Evolutionary conservation across 1,140 invertebrate species (phyloP), one percentile per base, ranked within the genome.

Genomic region (Caenorhabditis inopinata): DNA sequence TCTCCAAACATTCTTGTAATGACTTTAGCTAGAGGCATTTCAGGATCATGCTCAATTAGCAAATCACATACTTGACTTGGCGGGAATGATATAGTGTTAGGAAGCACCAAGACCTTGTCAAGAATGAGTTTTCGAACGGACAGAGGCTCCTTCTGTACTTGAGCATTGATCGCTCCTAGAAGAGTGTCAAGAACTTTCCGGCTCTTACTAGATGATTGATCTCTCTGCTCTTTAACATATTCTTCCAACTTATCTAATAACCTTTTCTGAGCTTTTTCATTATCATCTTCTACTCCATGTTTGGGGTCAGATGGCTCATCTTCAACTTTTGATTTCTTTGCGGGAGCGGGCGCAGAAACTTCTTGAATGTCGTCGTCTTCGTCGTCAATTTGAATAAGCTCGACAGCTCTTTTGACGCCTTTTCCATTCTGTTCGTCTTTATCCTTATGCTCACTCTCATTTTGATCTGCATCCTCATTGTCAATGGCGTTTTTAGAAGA

Each of bases 61-160:
- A 88, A 23, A 58, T 87, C 87, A 29, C 88, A 87, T 21, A 88
- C 86, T 85, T 88, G 76, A 81, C 78, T 79, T 4, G 87, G 87
- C 16, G 87, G 87, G 73, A 88, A 84, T 1, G 86, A 87, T 25
- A 88, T 88, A 14, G 87, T 85, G 75, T 88, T 88, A 2, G 87
- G 87, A 0, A 88, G 80, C n/a, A 88, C 87, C 3, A 88, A 48
- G 27, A 88, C 82, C 77, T 88, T 88, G 42, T 87, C 87, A n/a
- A 88, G 79, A 51, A 88, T 88, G n/a, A 88, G 46, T 38, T 85
- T 83, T 4, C 85, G 42, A n/a, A 88, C 87, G 5, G 84, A 79
- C 18, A 87, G 81, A 14, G 87, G 87, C 58, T 87, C 85, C n/a
- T 80, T 78, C 80, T 87, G 84, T 0, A 87, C 86, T 49, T 88